A percentile compares a stretch with the other conserved stretches of the same genome.
Conservation (phyloP, 2,888 invertebrate genomes). For the Masnerella sp. region DNA sequence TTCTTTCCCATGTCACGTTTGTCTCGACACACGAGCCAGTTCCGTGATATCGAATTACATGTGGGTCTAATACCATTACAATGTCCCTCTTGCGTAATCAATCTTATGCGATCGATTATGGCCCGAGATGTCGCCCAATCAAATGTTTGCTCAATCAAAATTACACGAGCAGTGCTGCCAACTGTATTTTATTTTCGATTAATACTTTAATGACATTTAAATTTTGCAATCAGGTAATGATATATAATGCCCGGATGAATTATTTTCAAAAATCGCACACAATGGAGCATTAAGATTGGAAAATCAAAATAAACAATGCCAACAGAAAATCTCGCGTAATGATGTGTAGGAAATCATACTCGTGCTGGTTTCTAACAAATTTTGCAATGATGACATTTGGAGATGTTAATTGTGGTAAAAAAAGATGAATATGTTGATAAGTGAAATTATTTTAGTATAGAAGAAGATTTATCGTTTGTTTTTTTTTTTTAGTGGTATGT, state of each 20-base stretch:
- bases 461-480: too few species aligned
- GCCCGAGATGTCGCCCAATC: not conserved
- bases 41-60: conserved; percentile 57
- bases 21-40: conserved; percentile 51
- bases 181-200: not conserved
- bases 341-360: conserved; percentile 9
- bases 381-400: conserved; percentile 18
- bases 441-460: too few species aligned
- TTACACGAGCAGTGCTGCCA: too few species aligned
- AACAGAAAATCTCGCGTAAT: not conserved
- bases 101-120: conserved; percentile 33
- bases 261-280: conserved; percentile 16
- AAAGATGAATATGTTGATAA: too few species aligned
- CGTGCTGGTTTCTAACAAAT: conserved; percentile 1
- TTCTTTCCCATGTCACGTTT: conserved; percentile 51
- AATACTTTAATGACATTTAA: conserved; percentile 31
- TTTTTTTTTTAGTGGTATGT: too few species aligned
- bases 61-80: conserved; percentile 38
- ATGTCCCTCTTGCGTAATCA: conserved; percentile 36
- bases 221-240: conserved; percentile 15
- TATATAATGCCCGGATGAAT: conserved; percentile 7
- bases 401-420: not conserved
- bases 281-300: conserved; percentile 28
- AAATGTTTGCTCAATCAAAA: not conserved
- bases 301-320: conserved; percentile 23